phyloP scores from a whole-genome alignment of 2,888 invertebrate species.

The Oxytorus armatus region DNA sequence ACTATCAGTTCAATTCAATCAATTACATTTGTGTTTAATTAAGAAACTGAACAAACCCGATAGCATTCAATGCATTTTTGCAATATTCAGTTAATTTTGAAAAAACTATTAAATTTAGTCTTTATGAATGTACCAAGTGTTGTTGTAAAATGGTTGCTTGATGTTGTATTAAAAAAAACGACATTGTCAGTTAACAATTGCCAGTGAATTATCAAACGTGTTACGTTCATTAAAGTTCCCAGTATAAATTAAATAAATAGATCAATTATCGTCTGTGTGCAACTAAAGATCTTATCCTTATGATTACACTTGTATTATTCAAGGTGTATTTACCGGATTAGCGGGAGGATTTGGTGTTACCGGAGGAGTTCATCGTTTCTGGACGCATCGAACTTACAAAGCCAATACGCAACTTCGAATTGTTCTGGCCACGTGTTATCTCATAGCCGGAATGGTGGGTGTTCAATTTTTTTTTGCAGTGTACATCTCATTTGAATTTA shows the following conservation, averaged over 20 bases:
- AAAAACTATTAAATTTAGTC: too few relatives aligned
- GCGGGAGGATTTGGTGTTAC: conserved; percentile 63
- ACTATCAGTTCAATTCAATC: background rate
- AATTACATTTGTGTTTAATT: background rate
- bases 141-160: too few relatives aligned
- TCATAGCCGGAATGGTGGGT: conserved; percentile 64
- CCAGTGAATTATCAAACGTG: too few relatives aligned
- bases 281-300: too few relatives aligned
- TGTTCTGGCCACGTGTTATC: conserved; percentile 55
- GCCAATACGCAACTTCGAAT: conserved; percentile 63
- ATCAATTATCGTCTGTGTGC: too few relatives aligned
- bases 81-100: too few relatives aligned
- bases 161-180: background rate
- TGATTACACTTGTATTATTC: conserved; percentile 1
- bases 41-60: background rate
- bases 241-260: too few relatives aligned
- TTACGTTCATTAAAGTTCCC: too few relatives aligned
- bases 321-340: conserved; percentile 39
- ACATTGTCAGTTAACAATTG: too few relatives aligned
- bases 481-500: conserved; percentile 1
- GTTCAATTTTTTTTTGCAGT: background rate
- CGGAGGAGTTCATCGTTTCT: conserved; percentile 67
- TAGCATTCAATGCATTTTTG: too few relatives aligned
- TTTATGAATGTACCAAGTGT: too few relatives aligned
- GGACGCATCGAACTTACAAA: conserved; percentile 67